These are phyloP conservation scores for Drosophila eugracilis DNA, from an alignment of 1,140 invertebrate genomes.

Conservation along the genomic window DNA sequence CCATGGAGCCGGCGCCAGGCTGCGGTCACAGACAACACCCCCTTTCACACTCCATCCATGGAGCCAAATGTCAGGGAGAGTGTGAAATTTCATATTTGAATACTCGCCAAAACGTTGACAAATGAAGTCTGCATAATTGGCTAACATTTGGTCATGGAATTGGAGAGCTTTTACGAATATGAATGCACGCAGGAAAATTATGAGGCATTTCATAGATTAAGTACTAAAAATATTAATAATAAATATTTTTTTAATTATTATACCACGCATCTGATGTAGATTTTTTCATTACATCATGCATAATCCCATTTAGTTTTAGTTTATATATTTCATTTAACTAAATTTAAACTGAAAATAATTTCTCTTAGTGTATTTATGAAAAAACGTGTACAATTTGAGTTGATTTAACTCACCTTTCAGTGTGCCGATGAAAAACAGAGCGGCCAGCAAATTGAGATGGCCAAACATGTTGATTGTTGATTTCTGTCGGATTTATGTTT, in stretches of 20 bases:
- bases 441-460: constrained; percentile 46
- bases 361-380: background rate
- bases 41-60: constrained; percentile 7
- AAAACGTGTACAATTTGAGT: constrained; percentile 8
- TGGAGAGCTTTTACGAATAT: constrained; percentile 15
- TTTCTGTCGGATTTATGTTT: constrained; percentile 16
- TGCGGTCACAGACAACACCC: constrained; percentile 51
- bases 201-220: too few relatives aligned
- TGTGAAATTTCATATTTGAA: constrained; percentile 81
- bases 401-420: constrained; percentile 66
- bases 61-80: constrained; percentile 71
- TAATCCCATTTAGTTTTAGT: too few relatives aligned
- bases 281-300: too few relatives aligned
- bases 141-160: constrained; percentile 41
- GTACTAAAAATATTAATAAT: too few relatives aligned
- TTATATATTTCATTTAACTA: too few relatives aligned
- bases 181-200: background rate
- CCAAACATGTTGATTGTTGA: constrained; percentile 63
- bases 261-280: too few relatives aligned
- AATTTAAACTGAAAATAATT: too few relatives aligned
- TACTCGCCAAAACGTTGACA: constrained; percentile 58
- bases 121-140: constrained; percentile 77
- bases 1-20: constrained; percentile 66
- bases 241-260: too few relatives aligned
- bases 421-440: constrained; percentile 51